phyloP scores from a whole-genome alignment of 1,140 invertebrate species.

The Drosophila yakuba region DNA sequence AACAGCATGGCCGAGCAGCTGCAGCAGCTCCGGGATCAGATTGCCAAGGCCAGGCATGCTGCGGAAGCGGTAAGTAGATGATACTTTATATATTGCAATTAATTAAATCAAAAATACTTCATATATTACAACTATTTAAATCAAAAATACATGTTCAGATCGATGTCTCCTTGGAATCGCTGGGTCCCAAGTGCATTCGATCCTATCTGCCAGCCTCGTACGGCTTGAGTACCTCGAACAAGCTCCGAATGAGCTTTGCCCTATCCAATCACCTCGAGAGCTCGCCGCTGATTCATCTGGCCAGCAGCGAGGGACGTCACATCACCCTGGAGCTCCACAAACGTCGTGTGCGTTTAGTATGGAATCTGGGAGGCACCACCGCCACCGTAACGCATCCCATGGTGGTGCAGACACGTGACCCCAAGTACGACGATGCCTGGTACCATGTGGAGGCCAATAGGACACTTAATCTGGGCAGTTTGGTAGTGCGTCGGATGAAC shows the following conservation, averaged over 20 bases:
- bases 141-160: slow-evolving; percentile 87
- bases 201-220: slow-evolving; percentile 88
- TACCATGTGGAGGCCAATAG: slow-evolving; percentile 90
- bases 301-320: slow-evolving; percentile 88
- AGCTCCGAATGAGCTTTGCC: slow-evolving; percentile 89
- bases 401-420: slow-evolving; percentile 86
- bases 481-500: slow-evolving; percentile 80
- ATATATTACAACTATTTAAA: too few relatives aligned
- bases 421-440: slow-evolving; percentile 89
- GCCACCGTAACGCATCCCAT: slow-evolving; percentile 88
- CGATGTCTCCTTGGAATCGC: slow-evolving; percentile 90
- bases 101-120: neutral
- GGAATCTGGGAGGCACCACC: slow-evolving; percentile 91
- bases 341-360: slow-evolving; percentile 90
- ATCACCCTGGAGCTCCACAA: slow-evolving; percentile 92
- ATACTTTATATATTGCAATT: neutral
- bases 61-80: slow-evolving; percentile 89
- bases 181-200: slow-evolving; percentile 89
- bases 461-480: slow-evolving; percentile 83
- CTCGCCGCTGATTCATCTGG: slow-evolving; percentile 85
- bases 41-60: slow-evolving; percentile 91
- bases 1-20: slow-evolving; percentile 87
- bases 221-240: slow-evolving; percentile 89
- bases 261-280: slow-evolving; percentile 85
- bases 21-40: slow-evolving; percentile 89